These are phyloP conservation scores for Clarias batrachus DNA, from an alignment of 2,113 vertebrate species.

Conservation along the genomic window DNA sequence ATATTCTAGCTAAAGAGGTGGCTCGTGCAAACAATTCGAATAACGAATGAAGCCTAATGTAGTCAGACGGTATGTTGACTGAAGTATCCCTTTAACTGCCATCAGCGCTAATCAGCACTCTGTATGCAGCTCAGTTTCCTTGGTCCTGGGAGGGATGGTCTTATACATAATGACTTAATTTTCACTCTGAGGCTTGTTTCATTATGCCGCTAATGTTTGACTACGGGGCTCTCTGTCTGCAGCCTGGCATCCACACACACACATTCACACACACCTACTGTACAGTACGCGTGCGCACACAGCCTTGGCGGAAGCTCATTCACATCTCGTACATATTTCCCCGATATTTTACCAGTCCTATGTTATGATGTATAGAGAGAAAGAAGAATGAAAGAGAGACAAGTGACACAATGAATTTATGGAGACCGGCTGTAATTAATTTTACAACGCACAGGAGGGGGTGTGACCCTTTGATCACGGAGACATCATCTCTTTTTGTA, in stretches of 20 bases:
- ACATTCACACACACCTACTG: not conserved
- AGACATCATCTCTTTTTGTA: constrained; percentile 56
- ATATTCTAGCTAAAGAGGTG: constrained; percentile 11
- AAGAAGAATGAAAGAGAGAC: constrained; percentile 51
- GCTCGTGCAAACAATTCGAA: constrained; percentile 24
- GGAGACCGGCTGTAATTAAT: constrained; percentile 78
- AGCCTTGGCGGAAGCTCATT: constrained; percentile 34
- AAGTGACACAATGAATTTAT: constrained; percentile 79
- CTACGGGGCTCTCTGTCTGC: constrained; percentile 16
- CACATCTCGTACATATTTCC: constrained; percentile 55
- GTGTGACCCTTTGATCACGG: constrained; percentile 65
- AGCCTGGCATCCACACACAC: constrained; percentile 27
- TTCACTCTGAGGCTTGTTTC: constrained; percentile 37
- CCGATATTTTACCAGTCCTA: constrained; percentile 51
- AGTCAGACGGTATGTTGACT: constrained; percentile 16
- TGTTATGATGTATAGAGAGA: constrained; percentile 31
- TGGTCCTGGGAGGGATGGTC: not conserved
- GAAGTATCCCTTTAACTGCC: constrained; percentile 32
- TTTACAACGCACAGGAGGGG: constrained; percentile 66
- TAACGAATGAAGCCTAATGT: constrained; percentile 22
- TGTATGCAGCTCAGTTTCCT: constrained; percentile 18
- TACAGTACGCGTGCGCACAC: not conserved
- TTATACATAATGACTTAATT: constrained; percentile 42
- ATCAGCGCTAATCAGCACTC: constrained; percentile 18
- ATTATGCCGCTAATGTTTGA: constrained; percentile 40